A percentile compares a stretch with the other conserved stretches of the same genome.
Evolutionary conservation across 1,140 invertebrate genomes (phyloP).

Genomic region (Drosophila takahashii): DNA sequence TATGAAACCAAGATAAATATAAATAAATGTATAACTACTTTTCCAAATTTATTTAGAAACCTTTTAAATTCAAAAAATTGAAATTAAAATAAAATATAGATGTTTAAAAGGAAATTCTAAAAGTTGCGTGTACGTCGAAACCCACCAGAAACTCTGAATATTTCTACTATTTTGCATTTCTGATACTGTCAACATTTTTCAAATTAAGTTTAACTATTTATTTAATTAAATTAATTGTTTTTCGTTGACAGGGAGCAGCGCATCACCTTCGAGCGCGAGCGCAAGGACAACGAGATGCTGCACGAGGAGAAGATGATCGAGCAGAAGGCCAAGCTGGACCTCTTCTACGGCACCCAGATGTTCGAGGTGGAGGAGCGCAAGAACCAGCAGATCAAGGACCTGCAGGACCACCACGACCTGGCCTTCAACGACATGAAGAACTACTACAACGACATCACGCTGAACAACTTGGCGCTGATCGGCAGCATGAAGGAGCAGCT

Average conservation of each 20-base stretch:
- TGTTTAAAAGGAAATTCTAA: too few species aligned
- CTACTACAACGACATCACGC: constrained; percentile 97
- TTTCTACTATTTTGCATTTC: background rate
- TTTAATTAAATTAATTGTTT: background rate
- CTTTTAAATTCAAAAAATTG: too few species aligned
- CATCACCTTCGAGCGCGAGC: constrained; percentile 88
- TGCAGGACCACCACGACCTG: constrained; percentile 93
- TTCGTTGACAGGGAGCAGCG: constrained; percentile 57
- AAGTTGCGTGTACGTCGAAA: too few species aligned
- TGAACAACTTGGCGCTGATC: constrained; percentile 95
- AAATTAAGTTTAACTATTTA: background rate
- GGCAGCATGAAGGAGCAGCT: constrained; percentile 94
- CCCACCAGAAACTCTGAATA: too few species aligned
- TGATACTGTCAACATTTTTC: background rate
- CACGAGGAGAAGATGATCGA: constrained; percentile 92
- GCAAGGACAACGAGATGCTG: constrained; percentile 91
- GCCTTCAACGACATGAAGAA: constrained; percentile 95
- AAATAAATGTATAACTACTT: too few species aligned
- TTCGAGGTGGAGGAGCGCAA: constrained; percentile 95
- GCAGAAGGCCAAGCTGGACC: constrained; percentile 90
- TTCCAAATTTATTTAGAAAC: too few species aligned
- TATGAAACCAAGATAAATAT: background rate
- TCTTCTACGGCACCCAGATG: constrained; percentile 91
- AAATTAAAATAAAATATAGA: too few species aligned
- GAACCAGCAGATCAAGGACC: constrained; percentile 92